Base-by-base conservation (phyloP, 2,113 vertebrate species). In the Struthio camelus region DNA sequence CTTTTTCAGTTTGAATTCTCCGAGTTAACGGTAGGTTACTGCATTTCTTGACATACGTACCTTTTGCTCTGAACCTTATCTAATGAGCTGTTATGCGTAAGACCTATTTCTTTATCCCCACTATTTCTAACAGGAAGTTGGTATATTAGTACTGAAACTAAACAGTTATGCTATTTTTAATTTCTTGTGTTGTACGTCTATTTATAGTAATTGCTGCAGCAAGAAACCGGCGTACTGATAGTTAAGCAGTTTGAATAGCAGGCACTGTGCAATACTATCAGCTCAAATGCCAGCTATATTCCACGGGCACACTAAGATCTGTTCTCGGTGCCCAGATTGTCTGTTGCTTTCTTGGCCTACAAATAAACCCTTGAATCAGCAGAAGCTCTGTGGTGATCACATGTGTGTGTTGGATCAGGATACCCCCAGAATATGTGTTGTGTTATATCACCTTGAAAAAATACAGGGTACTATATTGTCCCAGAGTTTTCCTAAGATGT, bases 341-440 rank as follows among this genome's bases (percentile, higher is more conserved):
- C 15, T 48, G 0, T 62, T n/a, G 59, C 34, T 80, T 72, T 56
- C 72, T 76, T 54, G 20, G 17, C 64, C 53, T 70, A 72, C 53
- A 58, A 10, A 70, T 5, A 28, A 75, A 11, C 24, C 16, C 25
- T 30, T 27, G 24, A 34, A 46, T 72, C 34, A 40, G 56, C 80
- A 89, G 46, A 44, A 77, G 24, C 10, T 38, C 50, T 24, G 30
- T 14, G 19, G 24, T n/a, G 11, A n/a, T 24, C 13, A 17, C 11
- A 0, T 13, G 40, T 20, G 13, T 1, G 0, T 34, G 23, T 38
- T 80, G 64, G 51, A 72, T 14, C 34, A 69, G 27, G 36, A 10
- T 8, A 34, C 40, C 12, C 51, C 17, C 23, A 1, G 9, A 66
- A 58, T 9, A 23, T 5, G 20, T 2, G 1, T 1, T 1, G 1